Evolutionary conservation across 1,140 invertebrate species (phyloP), one percentile per base, ranked within the genome.

Genomic region (Diploscapter pachys): DNA sequence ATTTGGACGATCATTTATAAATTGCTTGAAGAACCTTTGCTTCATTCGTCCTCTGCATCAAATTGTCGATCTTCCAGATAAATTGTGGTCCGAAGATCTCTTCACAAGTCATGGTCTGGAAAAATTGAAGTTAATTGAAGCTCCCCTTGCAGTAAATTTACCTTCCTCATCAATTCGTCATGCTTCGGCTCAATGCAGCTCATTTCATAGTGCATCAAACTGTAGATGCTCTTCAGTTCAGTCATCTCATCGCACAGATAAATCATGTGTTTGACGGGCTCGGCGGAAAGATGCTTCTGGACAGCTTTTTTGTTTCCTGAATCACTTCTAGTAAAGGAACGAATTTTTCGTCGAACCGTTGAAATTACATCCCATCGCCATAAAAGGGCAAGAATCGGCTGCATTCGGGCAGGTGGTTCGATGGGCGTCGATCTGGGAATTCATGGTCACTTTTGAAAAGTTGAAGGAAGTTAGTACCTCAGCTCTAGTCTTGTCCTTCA

Each of bases 21-120:
- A 52, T 48, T 3, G n/a, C 2, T 0, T 11, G 6, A 56, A 8
- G 2, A 64, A 76, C 74, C 67, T 70, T 76, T 6, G 93, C 92
- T 83, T 95, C 93, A 0, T 90, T 87, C 89, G 94, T 91, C 85
- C 94, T 94, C n/a, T 91, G 89, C 9, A 90, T 90, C 86, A 92
- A 93, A 86, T 95, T 93, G 31, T 90, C 90, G 76, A 96, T 92
- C 84, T 93, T 93, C 94, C 94, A 96, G 73, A 96, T 90, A 3
- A 96, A 54, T 50, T 80, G 89, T 0, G 92, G 92, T 9, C 94
- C 94, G 73, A 86, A 82, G 52, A 86, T 78, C 68, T 79, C 71
- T 51, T 79, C 69, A 55, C 70, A 72, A 48, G 69, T 80, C 48
- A 75, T 65, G 3, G 71, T 80, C 77, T 78, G 63, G 61, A 75